These are phyloP conservation scores for Rhopalosiphum nymphaeae DNA, from an alignment of 2,888 invertebrate genomes.

Conservation along the genomic window DNA sequence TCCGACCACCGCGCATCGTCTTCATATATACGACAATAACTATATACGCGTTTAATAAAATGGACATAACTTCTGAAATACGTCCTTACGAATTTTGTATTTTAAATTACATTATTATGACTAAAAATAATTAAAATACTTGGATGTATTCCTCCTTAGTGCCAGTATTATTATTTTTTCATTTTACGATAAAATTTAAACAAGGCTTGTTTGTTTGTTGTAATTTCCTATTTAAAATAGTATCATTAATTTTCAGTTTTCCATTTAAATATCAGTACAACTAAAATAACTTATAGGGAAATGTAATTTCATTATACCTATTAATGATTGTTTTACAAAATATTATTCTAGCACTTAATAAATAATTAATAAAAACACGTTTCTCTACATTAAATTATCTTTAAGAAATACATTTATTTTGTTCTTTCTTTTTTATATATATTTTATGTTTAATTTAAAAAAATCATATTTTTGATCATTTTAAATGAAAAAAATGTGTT, in stretches of 20 bases:
- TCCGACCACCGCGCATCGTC: not conserved
- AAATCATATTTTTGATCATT: not conserved
- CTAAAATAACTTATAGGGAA: not conserved
- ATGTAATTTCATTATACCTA: not conserved
- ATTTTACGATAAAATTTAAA: not conserved
- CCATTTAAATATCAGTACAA: not conserved
- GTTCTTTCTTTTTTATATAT: not conserved
- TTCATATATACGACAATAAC: not conserved
- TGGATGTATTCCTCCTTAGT: not conserved
- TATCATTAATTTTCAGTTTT: not conserved
- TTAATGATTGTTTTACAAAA: not conserved
- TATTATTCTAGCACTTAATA: not conserved
- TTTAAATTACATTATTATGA: not conserved
- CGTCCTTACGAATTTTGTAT: not conserved
- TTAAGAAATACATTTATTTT: not conserved
- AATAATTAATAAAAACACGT: not conserved
- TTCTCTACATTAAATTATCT: not conserved
- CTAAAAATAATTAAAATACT: not conserved
- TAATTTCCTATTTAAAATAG: not conserved
- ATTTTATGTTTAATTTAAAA: not conserved
- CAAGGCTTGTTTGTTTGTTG: not conserved
- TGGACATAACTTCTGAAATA: not conserved
- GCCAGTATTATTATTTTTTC: not conserved
- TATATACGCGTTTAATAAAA: not conserved
- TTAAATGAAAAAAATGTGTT: not conserved